Evolutionary conservation across 2,888 invertebrate genomes (phyloP), one percentile per base, ranked within the genome.

Genomic region (Torymus auratus): DNA sequence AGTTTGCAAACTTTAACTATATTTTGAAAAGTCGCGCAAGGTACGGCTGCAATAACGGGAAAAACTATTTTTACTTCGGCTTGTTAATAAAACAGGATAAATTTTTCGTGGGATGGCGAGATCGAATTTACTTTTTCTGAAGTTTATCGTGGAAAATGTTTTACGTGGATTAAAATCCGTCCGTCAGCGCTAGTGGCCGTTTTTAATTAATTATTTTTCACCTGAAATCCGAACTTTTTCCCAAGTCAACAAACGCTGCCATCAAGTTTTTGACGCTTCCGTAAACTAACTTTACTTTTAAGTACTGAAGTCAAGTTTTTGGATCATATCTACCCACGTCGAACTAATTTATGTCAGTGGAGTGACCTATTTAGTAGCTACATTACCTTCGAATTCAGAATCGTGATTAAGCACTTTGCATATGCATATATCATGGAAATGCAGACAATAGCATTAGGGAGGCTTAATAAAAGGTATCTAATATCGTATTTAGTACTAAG

Each of bases 301-400:
- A 61, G 41, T 53, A 20, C 52, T 69, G 10, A 7, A 62, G 20
- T 11, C 52, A 61, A 55, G 69, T 55, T 69, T 76, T 76, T 23
- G 28, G 12, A 41, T 55, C 20, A 20, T 15, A 53, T 72, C n/a
- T 55, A 20, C 55, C 17, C 50, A 28, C 50, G 17, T 10, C 41
- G 12, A 28, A 69, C 62, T 69, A 55, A 76, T 75, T 67, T 62
- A 76, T 62, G 28, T 76, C 41, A 10, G 28, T 60, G 17, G 28
- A 62, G 69, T 69, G 61, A 69, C 41, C 62, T 69, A 76, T 76
- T 62, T 69, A 76, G 56, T 13, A 58, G 50, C 10, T 53, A 53
- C 50, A 17, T 23, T 67, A 67, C 41, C 65, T 68, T 69, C 55
- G 20, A 53, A 76, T 69, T 76, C 41, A n/a, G 60, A 69, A 41